A percentile compares a stretch with the other conserved stretches of the same genome.
Evolutionary conservation across 2,113 vertebrate species (phyloP).

Genomic region (Gymnobelideus leadbeateri): DNA sequence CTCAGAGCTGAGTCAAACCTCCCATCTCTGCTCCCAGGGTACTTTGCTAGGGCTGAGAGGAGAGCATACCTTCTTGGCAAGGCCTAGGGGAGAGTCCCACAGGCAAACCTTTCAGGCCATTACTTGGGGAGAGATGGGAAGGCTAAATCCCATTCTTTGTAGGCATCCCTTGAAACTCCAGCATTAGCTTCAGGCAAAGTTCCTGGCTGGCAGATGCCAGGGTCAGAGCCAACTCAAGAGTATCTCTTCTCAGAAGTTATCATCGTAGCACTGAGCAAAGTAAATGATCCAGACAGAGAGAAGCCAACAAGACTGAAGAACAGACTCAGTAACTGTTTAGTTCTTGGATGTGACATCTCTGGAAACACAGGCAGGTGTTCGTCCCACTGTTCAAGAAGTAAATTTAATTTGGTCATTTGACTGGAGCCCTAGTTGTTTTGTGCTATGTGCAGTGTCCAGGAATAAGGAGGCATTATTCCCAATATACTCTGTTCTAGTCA

Average conservation of each 20-base stretch:
- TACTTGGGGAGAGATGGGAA: background rate
- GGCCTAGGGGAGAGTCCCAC: slow-evolving; percentile 25
- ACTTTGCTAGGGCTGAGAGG: background rate
- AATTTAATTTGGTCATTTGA: too few relatives aligned
- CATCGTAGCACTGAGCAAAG: background rate
- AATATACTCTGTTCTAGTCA: background rate
- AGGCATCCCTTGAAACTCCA: background rate
- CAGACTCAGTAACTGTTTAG: background rate
- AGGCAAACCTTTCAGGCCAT: background rate
- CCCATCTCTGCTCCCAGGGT: background rate
- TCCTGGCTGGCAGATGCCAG: background rate
- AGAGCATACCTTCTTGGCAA: slow-evolving; percentile 19
- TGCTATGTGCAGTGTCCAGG: background rate
- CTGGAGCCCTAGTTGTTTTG: background rate
- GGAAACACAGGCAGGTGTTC: background rate
- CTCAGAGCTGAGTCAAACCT: slow-evolving; percentile 13
- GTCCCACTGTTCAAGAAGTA: background rate
- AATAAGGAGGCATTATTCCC: background rate
- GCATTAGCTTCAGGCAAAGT: background rate
- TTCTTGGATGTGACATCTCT: background rate
- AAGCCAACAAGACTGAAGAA: background rate
- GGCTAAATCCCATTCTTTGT: background rate
- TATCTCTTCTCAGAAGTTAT: background rate
- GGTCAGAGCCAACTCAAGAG: background rate
- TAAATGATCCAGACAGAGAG: background rate